Evolutionary conservation across 2,113 vertebrate genomes (phyloP), one percentile per base, ranked within the genome.

Genomic region (Gobio gobio): DNA sequence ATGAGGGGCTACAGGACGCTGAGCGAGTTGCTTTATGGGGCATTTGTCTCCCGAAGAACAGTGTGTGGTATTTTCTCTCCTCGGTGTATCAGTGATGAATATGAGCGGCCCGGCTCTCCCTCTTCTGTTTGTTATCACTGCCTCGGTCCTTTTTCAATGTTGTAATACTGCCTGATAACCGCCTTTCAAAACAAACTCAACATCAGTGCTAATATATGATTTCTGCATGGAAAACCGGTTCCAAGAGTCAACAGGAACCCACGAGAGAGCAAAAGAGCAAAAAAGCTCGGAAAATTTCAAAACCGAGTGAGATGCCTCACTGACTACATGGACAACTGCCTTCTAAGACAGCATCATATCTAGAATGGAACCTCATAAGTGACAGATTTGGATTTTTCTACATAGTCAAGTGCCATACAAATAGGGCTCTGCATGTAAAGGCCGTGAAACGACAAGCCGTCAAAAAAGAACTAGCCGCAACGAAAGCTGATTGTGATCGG

Each of bases 31-130:
- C 33, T 66, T 58, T 68, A 40, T 58, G 75, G 75, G 61, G 40
- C 59, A 45, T 70, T 51, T 29, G 64, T 72, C 84, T 73, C 77
- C 22, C 8, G 24, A 29, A 24, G 43, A 61, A 54, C 68, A 43
- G 40, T 36, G 54, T 49, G 68, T 36, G 40, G 78, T n/a, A 80
- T 73, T 81, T 86, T 75, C 16, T 40, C 58, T 82, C 45, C 59
- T 86, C 29, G 5, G 45, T 24, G 24, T 82, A 68, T 76, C 85
- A 81, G 85, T 75, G 83, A 85, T 74, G 56, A 80, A 76, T 80
- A 40, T 75, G 68, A 73, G 43, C 84, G n/a, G 70, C 51, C 47
- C 8, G 58, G 68, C 85, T 82, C 40, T 59, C 49, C 77, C 54
- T 56, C 56, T 40, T 81, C 64, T 74, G 49, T 64, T 82, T 29